Evolutionary conservation across 1,140 invertebrate species (phyloP), one percentile per base, ranked within the genome.

Genomic region (Stenopsyche tienmushanensis): DNA sequence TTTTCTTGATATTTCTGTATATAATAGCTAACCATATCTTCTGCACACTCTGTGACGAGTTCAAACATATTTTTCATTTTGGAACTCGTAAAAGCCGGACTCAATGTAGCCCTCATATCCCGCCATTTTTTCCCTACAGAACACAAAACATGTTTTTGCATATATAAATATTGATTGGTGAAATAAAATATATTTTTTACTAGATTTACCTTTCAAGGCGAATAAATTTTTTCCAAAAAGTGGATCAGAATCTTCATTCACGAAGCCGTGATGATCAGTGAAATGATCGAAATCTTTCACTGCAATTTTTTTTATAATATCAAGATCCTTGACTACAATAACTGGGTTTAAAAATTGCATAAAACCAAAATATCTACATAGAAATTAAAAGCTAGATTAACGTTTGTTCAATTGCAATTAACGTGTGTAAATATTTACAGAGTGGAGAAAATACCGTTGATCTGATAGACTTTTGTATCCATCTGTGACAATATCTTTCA

Each of bases 211-310:
- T 60, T 29, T 64, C 23, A 84, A 73, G 0, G 75, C 65, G 47
- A 77, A 79, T 3, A 84, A 60, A 72, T 78, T 81, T n/a, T 78
- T 76, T 8, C 73, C 76, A 13, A 82, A 71, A 0, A 85, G 54
- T 0, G 79, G 79, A 67, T 84, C 83, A n/a, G 65, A 20, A 1
- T 76, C 67, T 13, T 73, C 72, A 3, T 70, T 71, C 0, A 79
- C 63, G 21, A 81, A 73, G 0, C 60, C 39, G 1, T 73, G 65
- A 66, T 84, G 80, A 66, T 86, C 80, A 1, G 75, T 71, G 57
- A 87, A 87, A 64, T 81, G 65, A 3, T 86, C 81, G 62, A 87
- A 87, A 64, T 85, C 80, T 70, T 84, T 85, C 0, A 86, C 74
- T 0, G 75, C 72, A 0, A 87, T 74, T 49, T 79, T 73, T 42